Percentiles rank a stretch among this genome's conserved stretches.
These are phyloP conservation scores for Holocentrus rufus DNA, from an alignment of 2,797 vertebrate genomes.

Conservation along the genomic window DNA sequence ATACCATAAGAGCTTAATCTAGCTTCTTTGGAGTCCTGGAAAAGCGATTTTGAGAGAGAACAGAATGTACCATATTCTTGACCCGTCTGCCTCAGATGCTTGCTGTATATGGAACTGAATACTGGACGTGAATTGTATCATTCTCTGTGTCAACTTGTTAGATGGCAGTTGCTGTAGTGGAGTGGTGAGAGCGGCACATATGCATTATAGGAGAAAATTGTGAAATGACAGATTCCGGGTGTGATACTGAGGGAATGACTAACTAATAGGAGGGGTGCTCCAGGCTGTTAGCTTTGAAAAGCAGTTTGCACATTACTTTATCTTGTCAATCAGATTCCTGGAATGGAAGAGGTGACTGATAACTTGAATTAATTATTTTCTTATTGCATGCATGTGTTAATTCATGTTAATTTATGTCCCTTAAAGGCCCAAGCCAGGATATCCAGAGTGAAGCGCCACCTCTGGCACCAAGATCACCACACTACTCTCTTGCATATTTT, in stretches of 20 bases:
- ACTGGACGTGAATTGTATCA: conserved; percentile 82
- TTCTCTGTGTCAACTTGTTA: conserved; percentile 83
- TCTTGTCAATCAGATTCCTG: conserved; percentile 87
- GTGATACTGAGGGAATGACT: conserved; percentile 88
- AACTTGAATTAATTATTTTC: conserved; percentile 86
- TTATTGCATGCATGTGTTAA: conserved; percentile 85
- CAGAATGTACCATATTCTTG: conserved; percentile 84
- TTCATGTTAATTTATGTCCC: conserved; percentile 85
- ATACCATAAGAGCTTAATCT: conserved; percentile 57
- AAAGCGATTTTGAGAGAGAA: conserved; percentile 75
- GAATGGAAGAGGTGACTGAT: conserved; percentile 85
- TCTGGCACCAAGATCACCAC: conserved; percentile 83
- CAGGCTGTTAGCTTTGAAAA: conserved; percentile 86
- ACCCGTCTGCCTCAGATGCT: conserved; percentile 80
- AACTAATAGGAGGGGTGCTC: conserved; percentile 88
- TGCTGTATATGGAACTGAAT: conserved; percentile 79
- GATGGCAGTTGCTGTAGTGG: conserved; percentile 83
- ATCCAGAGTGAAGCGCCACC: conserved; percentile 83
- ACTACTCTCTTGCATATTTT: conserved; percentile 81
- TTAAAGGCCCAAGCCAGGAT: conserved; percentile 83
- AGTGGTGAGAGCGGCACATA: conserved; percentile 86
- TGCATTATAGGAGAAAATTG: conserved; percentile 87
- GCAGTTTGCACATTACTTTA: conserved; percentile 86
- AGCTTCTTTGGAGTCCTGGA: conserved; percentile 60
- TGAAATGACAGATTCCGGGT: conserved; percentile 89